Evolutionary conservation across 1,140 invertebrate genomes (phyloP).

Genomic region (Meloidogyne chitwoodi): DNA sequence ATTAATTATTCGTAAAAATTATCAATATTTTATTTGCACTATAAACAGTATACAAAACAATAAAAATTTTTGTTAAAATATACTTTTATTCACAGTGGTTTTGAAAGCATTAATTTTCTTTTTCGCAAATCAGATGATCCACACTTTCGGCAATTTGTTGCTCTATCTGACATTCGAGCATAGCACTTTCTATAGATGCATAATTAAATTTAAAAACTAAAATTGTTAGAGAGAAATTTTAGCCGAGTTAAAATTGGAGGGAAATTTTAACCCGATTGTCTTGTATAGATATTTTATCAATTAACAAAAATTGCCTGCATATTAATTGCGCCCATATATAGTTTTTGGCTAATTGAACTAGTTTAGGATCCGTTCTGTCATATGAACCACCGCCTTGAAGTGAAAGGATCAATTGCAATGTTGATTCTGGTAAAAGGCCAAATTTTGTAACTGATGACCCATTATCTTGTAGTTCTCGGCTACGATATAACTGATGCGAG

Average conservation of each 20-base stretch:
- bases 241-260: not conserved
- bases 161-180: not conserved
- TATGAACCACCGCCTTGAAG: not conserved
- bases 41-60: too few species aligned
- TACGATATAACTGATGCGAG: not conserved
- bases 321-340: not conserved
- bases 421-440: not conserved
- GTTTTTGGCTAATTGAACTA: not conserved
- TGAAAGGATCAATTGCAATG: not conserved
- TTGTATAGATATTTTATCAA: too few species aligned
- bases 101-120: not conserved
- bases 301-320: not conserved
- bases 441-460: not conserved
- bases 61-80: too few species aligned
- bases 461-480: not conserved
- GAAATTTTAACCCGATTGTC: too few species aligned
- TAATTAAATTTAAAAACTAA: not conserved
- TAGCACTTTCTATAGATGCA: not conserved
- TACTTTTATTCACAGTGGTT: not conserved
- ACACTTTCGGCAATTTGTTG: not conserved
- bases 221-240: not conserved
- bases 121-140: not conserved
- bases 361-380: not conserved
- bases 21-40: too few species aligned
- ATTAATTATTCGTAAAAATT: too few species aligned